These are phyloP conservation scores for Philereme vetulata DNA, from an alignment of 2,888 invertebrate genomes.

Conservation along the genomic window DNA sequence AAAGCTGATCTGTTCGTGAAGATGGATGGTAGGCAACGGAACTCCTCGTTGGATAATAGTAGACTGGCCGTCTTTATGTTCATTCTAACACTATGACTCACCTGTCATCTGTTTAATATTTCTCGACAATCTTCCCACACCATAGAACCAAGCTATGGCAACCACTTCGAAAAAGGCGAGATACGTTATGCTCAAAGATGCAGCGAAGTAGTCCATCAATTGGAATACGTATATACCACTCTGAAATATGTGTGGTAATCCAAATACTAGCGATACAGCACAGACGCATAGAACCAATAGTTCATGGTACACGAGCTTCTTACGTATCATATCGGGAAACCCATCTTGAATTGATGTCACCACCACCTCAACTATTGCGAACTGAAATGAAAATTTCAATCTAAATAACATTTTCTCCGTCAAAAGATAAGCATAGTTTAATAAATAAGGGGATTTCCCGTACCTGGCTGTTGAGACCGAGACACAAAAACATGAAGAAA, in stretches of 20 bases:
- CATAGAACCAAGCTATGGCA: constrained; percentile 96
- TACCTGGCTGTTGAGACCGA: constrained; percentile 95
- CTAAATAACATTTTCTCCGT: constrained; percentile 1
- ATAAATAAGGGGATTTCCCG: constrained; percentile 21
- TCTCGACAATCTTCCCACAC: constrained; percentile 89
- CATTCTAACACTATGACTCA: constrained; percentile 46
- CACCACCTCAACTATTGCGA: constrained; percentile 97
- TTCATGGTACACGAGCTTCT: constrained; percentile 92
- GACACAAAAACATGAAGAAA: constrained; percentile 95
- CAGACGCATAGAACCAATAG: constrained; percentile 93
- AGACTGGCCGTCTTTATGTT: too few relatives aligned
- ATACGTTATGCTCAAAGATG: constrained; percentile 95
- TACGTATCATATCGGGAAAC: constrained; percentile 94
- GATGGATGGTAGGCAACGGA: too few relatives aligned
- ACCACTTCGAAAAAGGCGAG: constrained; percentile 97
- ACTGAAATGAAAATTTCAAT: constrained; percentile 82
- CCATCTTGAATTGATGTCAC: constrained; percentile 97
- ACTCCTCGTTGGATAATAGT: too few relatives aligned
- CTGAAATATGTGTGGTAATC: constrained; percentile 94
- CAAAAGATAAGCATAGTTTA: not conserved
- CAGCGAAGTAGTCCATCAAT: constrained; percentile 96
- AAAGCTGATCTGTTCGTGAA: too few relatives aligned
- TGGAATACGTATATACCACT: constrained; percentile 97
- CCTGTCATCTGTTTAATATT: constrained; percentile 97
- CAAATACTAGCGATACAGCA: constrained; percentile 91